Base-by-base conservation (phyloP, 2,888 invertebrate species). In the Didymodactylos carnosus region DNA sequence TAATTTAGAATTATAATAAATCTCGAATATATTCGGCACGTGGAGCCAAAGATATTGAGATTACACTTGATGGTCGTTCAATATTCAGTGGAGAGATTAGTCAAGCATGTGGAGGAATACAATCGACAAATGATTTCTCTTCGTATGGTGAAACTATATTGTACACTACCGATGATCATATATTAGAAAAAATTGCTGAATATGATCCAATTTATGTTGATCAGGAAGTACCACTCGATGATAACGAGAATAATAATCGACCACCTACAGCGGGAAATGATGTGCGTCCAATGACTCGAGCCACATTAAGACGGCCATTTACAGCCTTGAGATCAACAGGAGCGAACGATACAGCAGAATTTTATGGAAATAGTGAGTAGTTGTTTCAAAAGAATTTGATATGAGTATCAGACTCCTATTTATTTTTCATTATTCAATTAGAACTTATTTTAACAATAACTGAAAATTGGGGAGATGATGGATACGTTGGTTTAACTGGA, bases 81-180 rank as follows among this genome's bases (percentile, higher is more conserved):
- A 88, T 91, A 80, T 91, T 91, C 83, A 87, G 87, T 78, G 91
- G 91, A 0, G 91, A 91, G 84, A 89, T 91, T 73, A 89, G 89
- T 0, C 86, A 89, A 78, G 89, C 91, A 8, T 88, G 88, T 79
- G 91, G 91, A 4, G 88, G 88, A 75, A 86, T 89, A 29, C 86
- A 87, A 73, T 90, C 90, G 41, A 86, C 87, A 13, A 86, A 89
- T 39, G 86, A 88, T 76, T 87, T 88, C 10, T 83, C 84, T 80
- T 85, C 85, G 40, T 62, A 35, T 62, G 53, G 53, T 19, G 85
- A 86, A 80, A 91, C 91, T 13, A 91, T 91, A 76, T 85, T 91
- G 73, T 91, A 91, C 81, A 91, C 91, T 29, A 89, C 88, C 76
- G 88, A 90, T 78, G 88, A 90, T 41, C 81, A 83, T 27, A 90